Base-by-base conservation (phyloP, 2,797 vertebrate species). In the Anas acuta region DNA sequence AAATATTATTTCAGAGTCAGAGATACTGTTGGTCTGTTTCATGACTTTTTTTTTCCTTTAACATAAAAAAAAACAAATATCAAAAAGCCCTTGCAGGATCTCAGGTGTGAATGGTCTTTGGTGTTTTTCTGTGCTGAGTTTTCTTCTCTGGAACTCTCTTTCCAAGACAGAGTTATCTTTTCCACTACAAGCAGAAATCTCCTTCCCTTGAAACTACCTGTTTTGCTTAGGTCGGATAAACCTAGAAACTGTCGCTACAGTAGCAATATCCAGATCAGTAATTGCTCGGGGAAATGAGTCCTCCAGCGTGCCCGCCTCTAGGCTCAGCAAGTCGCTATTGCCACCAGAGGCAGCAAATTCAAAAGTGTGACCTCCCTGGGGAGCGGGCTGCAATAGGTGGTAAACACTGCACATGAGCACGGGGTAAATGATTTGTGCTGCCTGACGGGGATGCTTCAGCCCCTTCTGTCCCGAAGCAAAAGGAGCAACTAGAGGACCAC, bases 211-310 rank as follows among this genome's bases (percentile, higher is more conserved):
- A 66, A 89, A 41, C 69, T 81, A 45, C 53, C 66, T 62, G 91
- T 95, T 96, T 84, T 66, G 9, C 78, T 92, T 60, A 65, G 80
- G 79, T 71, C 70, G 54, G 53, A 78, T 67, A 67, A 87, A 90
- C 93, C 74, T 95, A 74, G 89, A 96, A 95, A 93, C 96, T 26
- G 84, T 97, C 18, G 3, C 97, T 96, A 91, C 87, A 96, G 94
- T 92, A 93, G 97, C 96, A 88, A 70, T 95, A 89, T 85, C 77
- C 84, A 70, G 45, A 84, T 67, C 5, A 43, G 90, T 97, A 96
- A 96, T 76, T 87, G 95, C 92, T 93, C 28, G 70, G 97, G 96
- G 95, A 98, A 97, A 93, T 93, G 88, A 92, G 66, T 83, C 43
- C 88, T 95, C 92, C 43, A 60, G 94, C 56, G 96, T 66, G 57